These are phyloP conservation scores for Holothuria leucospilota DNA, from an alignment of 53 echinoderm and acorn worm genomes.

Conservation along the genomic window DNA sequence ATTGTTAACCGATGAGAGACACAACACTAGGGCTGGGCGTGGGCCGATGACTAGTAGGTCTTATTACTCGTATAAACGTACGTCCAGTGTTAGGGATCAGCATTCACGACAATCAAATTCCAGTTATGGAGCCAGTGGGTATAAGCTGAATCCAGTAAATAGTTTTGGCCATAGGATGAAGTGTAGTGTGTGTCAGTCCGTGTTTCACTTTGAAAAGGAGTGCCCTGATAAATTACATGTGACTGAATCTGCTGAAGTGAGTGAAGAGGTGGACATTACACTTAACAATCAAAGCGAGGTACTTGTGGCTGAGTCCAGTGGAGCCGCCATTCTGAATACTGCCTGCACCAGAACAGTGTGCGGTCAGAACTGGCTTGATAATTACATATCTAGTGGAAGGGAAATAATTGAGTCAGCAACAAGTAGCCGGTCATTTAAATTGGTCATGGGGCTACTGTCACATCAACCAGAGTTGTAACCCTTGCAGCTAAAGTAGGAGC, in stretches of 20 bases:
- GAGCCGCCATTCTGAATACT: constrained; percentile 1
- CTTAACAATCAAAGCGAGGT: constrained; percentile 8
- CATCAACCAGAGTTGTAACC: too few relatives aligned
- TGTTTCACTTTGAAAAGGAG: constrained; percentile 36
- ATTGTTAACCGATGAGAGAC: not conserved
- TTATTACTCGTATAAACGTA: not conserved
- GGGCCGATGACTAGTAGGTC: not conserved
- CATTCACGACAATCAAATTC: constrained; percentile 4
- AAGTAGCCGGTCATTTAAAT: constrained; percentile 23
- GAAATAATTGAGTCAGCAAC: constrained; percentile 9
- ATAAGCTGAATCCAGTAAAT: constrained; percentile 1
- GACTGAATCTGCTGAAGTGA: constrained; percentile 29
- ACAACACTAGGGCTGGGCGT: not conserved
- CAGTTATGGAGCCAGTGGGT: constrained; percentile 5
- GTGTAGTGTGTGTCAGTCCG: constrained; percentile 35
- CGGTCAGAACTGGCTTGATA: constrained; percentile 29
- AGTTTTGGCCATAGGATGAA: not conserved
- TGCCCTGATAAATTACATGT: not conserved
- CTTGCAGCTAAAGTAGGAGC: too few relatives aligned
- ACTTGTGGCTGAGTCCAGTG: not conserved
- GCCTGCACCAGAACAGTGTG: constrained; percentile 12
- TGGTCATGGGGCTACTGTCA: constrained; percentile 22
- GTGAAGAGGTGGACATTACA: not conserved
- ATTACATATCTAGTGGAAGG: constrained; percentile 19
- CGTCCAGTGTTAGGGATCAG: not conserved